These are phyloP conservation scores for Melitaea cinxia DNA, from an alignment of 1,140 invertebrate species.

Conservation along the genomic window DNA sequence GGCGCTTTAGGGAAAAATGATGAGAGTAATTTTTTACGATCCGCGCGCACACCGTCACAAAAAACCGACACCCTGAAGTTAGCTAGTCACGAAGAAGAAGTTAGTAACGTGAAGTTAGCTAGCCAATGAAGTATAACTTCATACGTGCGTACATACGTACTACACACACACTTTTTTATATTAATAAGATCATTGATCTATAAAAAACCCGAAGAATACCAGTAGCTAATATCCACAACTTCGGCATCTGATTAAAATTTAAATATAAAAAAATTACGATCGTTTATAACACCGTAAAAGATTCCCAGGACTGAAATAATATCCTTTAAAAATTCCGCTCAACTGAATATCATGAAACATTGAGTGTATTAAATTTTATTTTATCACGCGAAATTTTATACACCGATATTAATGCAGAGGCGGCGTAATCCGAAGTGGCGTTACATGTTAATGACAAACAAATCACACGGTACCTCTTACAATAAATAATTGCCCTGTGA, in stretches of 20 bases:
- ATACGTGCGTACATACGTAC: no score
- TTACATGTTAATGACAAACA: not conserved
- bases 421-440: constrained; percentile 16
- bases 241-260: constrained; percentile 22
- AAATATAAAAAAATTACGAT: constrained; percentile 14
- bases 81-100: no score
- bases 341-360: constrained; percentile 3
- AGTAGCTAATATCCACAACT: not conserved
- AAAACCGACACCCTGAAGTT: no score
- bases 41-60: no score
- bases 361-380: constrained; percentile 19
- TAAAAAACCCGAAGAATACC: no score
- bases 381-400: constrained; percentile 20
- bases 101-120: no score
- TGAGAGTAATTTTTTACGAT: no score
- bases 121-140: no score
- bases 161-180: no score
- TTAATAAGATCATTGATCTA: no score
- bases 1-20: no score
- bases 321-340: constrained; percentile 9
- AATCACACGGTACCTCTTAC: not conserved
- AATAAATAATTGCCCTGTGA: not conserved
- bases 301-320: constrained; percentile 14
- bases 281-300: constrained; percentile 19
- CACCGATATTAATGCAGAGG: constrained; percentile 5